Conservation (phyloP, 2,888 invertebrate genomes). For the Tetragnatha montana region DNA sequence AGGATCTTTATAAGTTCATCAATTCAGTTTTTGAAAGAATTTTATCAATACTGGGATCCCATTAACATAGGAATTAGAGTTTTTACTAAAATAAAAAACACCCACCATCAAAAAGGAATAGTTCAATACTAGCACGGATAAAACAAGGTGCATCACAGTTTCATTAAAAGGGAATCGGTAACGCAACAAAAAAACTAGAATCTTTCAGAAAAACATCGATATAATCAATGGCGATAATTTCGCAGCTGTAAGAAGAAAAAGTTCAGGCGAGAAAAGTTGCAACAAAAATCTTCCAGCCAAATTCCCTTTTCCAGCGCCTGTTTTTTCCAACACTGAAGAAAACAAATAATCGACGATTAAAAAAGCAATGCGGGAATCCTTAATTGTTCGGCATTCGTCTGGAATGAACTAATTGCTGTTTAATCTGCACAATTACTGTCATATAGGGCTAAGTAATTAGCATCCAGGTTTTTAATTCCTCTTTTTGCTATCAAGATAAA, state of each 20-base stretch:
- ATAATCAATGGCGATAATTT: constrained; percentile 20
- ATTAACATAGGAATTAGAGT: too few relatives aligned
- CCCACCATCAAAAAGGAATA: background rate
- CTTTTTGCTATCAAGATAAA: too few relatives aligned
- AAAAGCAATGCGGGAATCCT: constrained; percentile 40
- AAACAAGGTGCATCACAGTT: background rate
- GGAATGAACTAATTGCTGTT: constrained; percentile 40
- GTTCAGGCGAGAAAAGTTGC: background rate
- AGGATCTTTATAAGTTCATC: too few relatives aligned
- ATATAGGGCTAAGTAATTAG: constrained; percentile 27
- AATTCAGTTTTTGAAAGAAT: too few relatives aligned
- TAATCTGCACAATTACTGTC: constrained; percentile 44
- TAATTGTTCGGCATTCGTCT: constrained; percentile 19
- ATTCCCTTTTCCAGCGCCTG: background rate
- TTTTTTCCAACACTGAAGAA: constrained; percentile 16
- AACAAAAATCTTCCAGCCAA: background rate
- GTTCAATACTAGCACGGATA: background rate
- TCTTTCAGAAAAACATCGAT: background rate
- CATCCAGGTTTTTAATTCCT: background rate
- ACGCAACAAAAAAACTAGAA: background rate
- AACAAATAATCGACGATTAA: constrained; percentile 17
- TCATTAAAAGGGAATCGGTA: background rate
- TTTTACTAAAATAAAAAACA: too few relatives aligned
- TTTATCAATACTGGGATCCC: too few relatives aligned
- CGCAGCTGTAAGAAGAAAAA: background rate